phyloP scores from a whole-genome alignment of 2,113 vertebrate species.

The Tonatia bakeri region DNA sequence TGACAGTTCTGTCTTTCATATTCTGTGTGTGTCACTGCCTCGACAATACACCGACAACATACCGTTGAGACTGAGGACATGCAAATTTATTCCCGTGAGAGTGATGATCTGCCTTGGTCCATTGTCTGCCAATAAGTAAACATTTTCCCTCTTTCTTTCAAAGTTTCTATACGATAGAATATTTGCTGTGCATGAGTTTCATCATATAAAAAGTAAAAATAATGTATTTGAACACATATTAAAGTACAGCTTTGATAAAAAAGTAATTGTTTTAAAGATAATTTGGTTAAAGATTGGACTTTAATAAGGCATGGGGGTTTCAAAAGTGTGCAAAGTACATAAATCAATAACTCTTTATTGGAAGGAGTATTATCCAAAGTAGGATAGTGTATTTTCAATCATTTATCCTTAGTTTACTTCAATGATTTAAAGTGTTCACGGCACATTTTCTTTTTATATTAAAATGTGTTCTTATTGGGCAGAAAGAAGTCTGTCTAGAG shows the following conservation, averaged over 20 bases:
- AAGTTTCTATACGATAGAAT: neutral
- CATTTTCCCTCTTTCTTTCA: neutral
- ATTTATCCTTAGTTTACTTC: neutral
- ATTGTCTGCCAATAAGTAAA: neutral
- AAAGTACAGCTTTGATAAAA: neutral
- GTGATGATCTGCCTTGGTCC: neutral
- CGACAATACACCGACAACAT: neutral
- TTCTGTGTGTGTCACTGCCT: conserved; percentile 7
- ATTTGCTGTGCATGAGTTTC: neutral
- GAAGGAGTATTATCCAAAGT: neutral
- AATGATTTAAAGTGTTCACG: neutral
- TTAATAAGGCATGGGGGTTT: neutral
- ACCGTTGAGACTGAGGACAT: neutral
- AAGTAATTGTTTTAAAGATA: neutral
- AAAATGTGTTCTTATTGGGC: neutral
- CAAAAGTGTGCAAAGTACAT: neutral
- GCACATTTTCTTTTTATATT: neutral
- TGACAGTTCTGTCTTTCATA: neutral
- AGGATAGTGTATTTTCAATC: neutral
- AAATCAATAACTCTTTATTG: neutral
- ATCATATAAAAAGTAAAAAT: neutral
- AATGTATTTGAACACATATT: neutral
- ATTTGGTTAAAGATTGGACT: neutral
- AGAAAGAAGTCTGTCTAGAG: neutral
- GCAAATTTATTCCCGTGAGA: neutral